Conservation (phyloP, 2,888 invertebrate genomes). For the Mantis religiosa region DNA sequence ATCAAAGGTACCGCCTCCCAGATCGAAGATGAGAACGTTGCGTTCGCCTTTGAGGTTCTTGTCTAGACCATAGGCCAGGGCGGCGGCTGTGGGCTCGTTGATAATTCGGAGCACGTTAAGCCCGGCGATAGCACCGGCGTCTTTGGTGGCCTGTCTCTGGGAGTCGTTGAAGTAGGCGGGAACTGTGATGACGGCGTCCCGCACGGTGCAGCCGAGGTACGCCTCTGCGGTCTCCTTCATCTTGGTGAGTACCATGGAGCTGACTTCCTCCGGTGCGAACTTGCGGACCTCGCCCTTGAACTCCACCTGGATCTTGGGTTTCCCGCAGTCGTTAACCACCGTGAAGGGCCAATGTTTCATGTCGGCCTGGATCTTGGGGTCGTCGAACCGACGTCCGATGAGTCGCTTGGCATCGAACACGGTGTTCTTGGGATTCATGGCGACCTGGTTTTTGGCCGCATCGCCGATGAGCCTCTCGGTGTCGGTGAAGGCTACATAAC, state of each 20-base stretch:
- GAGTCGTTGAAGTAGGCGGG: slow-evolving; percentile 90
- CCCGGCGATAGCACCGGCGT: slow-evolving; percentile 62
- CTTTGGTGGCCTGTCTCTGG: slow-evolving; percentile 78
- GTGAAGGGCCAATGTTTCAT: slow-evolving; percentile 83
- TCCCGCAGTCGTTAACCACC: slow-evolving; percentile 60
- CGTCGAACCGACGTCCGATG: slow-evolving; percentile 64
- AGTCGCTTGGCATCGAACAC: slow-evolving; percentile 62
- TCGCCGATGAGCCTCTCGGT: slow-evolving; percentile 67
- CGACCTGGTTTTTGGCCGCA: slow-evolving; percentile 67
- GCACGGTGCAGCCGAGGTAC: slow-evolving; percentile 55
- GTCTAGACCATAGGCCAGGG: slow-evolving; percentile 51
- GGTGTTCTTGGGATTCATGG: slow-evolving; percentile 69
- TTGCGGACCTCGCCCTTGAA: slow-evolving; percentile 60
- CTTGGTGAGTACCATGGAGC: slow-evolving; percentile 61
- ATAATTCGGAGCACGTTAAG: slow-evolving; percentile 85
- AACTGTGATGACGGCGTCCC: slow-evolving; percentile 86
- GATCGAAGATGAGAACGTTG: slow-evolving; percentile 54
- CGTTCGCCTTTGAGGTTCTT: slow-evolving; percentile 53
- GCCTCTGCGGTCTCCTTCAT: slow-evolving; percentile 69
- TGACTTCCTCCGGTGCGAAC: slow-evolving; percentile 67
- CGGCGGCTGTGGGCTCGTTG: slow-evolving; percentile 76
- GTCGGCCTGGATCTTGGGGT: slow-evolving; percentile 69
- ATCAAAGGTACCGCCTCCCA: slow-evolving; percentile 59
- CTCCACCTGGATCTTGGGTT: slow-evolving; percentile 60
- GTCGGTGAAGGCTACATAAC: slow-evolving; percentile 69